Percentiles rank a stretch among this genome's conserved stretches.
Conservation (phyloP, 2,888 invertebrate genomes). For the Drosophila ezoana region DNA sequence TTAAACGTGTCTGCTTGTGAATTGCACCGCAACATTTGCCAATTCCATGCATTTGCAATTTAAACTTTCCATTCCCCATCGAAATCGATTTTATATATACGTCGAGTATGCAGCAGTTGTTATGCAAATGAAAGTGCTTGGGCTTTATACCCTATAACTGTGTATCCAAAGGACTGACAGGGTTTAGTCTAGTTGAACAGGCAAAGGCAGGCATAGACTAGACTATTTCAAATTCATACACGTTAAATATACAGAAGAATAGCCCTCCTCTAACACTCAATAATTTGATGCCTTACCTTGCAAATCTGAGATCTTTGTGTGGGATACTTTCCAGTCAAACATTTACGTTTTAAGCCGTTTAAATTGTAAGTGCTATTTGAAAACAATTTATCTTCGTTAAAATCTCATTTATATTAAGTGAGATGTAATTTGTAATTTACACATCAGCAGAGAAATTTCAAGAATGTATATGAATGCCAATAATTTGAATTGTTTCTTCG, state of each 20-base stretch:
- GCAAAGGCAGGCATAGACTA: too few species aligned
- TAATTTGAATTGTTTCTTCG: neutral
- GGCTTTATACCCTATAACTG: slow-evolving; percentile 4
- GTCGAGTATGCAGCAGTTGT: slow-evolving; percentile 7
- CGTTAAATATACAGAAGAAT: too few species aligned
- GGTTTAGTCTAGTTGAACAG: neutral
- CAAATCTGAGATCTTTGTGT: neutral
- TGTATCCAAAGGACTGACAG: neutral
- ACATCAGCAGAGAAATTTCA: slow-evolving; percentile 18
- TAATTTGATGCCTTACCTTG: too few species aligned
- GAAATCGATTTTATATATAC: slow-evolving; percentile 32
- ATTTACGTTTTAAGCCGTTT: neutral
- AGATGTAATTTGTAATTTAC: slow-evolving; percentile 42
- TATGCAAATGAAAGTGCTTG: slow-evolving; percentile 24
- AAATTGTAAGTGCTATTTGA: too few species aligned
- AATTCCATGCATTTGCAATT: slow-evolving; percentile 27
- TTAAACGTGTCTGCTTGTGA: slow-evolving; percentile 11
- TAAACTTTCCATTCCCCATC: slow-evolving; percentile 23
- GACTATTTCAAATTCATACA: too few species aligned
- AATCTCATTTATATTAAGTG: slow-evolving; percentile 18
- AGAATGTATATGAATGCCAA: slow-evolving; percentile 1
- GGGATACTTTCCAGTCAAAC: neutral
- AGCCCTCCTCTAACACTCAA: too few species aligned
- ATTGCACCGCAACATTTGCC: slow-evolving; percentile 22
- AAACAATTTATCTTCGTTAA: slow-evolving; percentile 23